phyloP scores from a whole-genome alignment of 2,888 invertebrate genomes.

The Cremastinae sp. region DNA sequence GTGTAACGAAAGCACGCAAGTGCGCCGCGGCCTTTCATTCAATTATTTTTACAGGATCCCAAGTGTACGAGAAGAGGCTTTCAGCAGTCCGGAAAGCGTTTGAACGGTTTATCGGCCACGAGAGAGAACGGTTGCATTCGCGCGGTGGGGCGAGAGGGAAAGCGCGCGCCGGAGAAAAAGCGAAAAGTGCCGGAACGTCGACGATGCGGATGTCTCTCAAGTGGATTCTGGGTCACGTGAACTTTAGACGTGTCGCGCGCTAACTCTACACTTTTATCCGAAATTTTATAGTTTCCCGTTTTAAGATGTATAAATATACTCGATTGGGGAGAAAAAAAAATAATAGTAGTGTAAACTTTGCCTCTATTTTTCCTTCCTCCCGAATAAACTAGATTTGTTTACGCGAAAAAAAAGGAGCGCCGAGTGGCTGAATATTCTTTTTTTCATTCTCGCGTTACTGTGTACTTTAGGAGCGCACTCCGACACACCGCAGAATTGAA shows the following conservation, averaged over 20 bases:
- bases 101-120: constrained; percentile 64
- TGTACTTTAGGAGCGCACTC: too few species aligned
- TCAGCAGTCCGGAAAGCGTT: constrained; percentile 65
- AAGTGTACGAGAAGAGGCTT: constrained; percentile 59
- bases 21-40: constrained; percentile 50
- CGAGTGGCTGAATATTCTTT: too few species aligned
- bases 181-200: constrained; percentile 41
- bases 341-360: background rate
- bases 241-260: constrained; percentile 10
- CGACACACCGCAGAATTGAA: too few species aligned
- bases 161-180: constrained; percentile 21
- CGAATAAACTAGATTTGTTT: too few species aligned
- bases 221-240: constrained; percentile 40
- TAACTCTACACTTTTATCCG: constrained; percentile 10
- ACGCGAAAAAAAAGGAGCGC: too few species aligned
- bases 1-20: background rate
- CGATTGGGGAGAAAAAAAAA: too few species aligned
- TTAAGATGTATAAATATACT: constrained; percentile 15
- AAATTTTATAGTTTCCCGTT: background rate
- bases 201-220: constrained; percentile 40
- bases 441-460: too few species aligned
- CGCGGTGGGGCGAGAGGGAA: background rate
- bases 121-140: constrained; percentile 27
- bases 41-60: constrained; percentile 64
- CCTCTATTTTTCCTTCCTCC: background rate